A percentile compares a stretch with the other conserved stretches of the same genome.
phyloP scores from a whole-genome alignment of 2,113 vertebrate species.

The Donacobius atricapilla region DNA sequence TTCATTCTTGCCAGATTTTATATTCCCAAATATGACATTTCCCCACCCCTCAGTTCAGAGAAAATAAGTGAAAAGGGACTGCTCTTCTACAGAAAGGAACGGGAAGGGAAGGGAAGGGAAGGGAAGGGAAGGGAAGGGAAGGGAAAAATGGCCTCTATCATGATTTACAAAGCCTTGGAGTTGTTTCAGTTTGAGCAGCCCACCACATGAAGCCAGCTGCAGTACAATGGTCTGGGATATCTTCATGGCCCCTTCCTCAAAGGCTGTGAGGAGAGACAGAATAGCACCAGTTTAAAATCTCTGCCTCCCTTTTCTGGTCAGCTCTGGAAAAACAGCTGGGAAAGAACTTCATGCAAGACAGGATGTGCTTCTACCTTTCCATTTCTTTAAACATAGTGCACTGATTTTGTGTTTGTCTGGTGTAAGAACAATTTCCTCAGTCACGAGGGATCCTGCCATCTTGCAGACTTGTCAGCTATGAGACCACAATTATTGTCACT shows the following conservation, averaged over 20 bases:
- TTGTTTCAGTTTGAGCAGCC: background rate
- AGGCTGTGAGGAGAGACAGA: background rate
- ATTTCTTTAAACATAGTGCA: background rate
- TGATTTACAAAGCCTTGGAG: background rate
- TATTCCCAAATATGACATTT: background rate
- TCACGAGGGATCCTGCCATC: background rate
- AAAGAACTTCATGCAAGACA: background rate
- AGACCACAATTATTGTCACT: background rate
- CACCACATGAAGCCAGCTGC: background rate
- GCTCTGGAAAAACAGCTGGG: background rate
- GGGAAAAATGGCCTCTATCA: background rate
- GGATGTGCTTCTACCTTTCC: background rate
- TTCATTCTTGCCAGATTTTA: background rate
- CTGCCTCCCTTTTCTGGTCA: background rate
- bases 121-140: background rate
- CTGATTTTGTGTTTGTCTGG: accelerated
- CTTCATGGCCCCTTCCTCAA: background rate
- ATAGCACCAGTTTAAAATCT: background rate
- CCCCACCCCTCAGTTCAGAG: background rate
- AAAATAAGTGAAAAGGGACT: background rate
- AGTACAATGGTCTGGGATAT: accelerated
- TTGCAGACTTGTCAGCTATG: background rate
- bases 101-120: background rate
- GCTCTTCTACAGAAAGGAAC: background rate
- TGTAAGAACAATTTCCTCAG: background rate